These are phyloP conservation scores for Ichneumoninae sp. DNA, from an alignment of 2,888 invertebrate species.

Conservation along the genomic window DNA sequence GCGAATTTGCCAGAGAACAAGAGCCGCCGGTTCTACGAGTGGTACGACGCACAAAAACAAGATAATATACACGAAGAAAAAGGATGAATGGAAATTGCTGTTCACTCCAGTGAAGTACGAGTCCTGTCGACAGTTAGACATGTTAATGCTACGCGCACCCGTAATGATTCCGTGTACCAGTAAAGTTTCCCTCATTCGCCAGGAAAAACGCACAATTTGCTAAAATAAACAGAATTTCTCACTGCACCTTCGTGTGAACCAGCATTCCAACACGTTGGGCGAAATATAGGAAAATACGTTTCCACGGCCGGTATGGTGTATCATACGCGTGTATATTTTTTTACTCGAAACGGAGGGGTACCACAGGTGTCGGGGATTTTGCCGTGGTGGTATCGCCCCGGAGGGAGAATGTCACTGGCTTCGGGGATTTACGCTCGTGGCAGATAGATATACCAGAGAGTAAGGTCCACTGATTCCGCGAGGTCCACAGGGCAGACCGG, in stretches of 20 bases:
- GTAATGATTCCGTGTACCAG: not conserved
- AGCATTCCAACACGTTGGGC: not conserved
- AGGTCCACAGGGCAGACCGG: constrained; percentile 15
- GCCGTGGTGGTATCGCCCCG: not conserved
- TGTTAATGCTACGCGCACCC: not conserved
- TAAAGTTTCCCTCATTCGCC: not conserved
- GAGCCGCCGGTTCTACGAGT: constrained; percentile 29
- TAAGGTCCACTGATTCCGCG: constrained; percentile 34
- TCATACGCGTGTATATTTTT: constrained; percentile 12
- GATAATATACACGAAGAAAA: too few relatives aligned
- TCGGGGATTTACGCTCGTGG: constrained; percentile 32
- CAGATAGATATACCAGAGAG: constrained; percentile 18
- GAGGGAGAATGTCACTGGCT: constrained; percentile 37
- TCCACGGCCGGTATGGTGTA: not conserved
- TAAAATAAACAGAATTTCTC: not conserved
- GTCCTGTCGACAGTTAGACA: not conserved
- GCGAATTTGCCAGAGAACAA: constrained; percentile 15
- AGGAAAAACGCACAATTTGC: not conserved
- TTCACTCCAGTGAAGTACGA: not conserved
- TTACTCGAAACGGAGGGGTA: constrained; percentile 6
- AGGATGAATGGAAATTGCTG: not conserved
- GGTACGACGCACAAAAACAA: not conserved
- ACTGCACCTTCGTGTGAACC: not conserved
- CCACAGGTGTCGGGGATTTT: constrained; percentile 15
- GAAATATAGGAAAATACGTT: not conserved